phyloP scores from a whole-genome alignment of 2,113 vertebrate species.

The Lagopus muta region DNA sequence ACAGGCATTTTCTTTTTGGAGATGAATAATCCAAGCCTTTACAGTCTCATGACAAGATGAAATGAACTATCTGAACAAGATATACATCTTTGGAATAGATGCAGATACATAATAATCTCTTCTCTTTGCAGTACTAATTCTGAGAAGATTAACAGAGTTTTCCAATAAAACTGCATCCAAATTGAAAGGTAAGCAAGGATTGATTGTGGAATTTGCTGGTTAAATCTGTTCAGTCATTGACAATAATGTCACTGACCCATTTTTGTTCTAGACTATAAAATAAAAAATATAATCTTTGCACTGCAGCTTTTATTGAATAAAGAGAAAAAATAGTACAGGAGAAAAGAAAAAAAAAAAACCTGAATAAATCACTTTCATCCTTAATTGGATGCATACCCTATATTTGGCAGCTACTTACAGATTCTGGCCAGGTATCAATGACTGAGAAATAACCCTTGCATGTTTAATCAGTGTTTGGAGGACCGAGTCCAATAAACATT shows the following conservation, averaged over 20 bases:
- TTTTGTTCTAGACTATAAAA: background rate
- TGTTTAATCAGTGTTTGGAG: background rate
- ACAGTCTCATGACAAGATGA: background rate
- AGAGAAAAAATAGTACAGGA: background rate
- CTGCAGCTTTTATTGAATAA: background rate
- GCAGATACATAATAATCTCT: background rate
- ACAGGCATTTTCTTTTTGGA: background rate
- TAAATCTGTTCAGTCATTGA: background rate
- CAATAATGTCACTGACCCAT: background rate
- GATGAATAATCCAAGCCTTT: background rate
- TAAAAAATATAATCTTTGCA: background rate
- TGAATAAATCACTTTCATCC: background rate
- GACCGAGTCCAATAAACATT: background rate
- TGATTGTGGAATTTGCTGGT: constrained; percentile 8
- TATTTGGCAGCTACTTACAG: background rate
- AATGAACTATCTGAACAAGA: background rate
- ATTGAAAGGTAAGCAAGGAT: constrained; percentile 2
- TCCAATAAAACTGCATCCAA: background rate
- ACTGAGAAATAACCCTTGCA: background rate
- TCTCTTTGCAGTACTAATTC: constrained; percentile 47
- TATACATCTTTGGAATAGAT: background rate
- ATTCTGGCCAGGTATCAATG: background rate
- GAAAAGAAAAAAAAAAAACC: background rate
- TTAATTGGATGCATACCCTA: background rate
- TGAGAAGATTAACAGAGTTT: constrained; percentile 1